phyloP scores from a whole-genome alignment of 2,888 invertebrate genomes.

The Miltochrista miniata region DNA sequence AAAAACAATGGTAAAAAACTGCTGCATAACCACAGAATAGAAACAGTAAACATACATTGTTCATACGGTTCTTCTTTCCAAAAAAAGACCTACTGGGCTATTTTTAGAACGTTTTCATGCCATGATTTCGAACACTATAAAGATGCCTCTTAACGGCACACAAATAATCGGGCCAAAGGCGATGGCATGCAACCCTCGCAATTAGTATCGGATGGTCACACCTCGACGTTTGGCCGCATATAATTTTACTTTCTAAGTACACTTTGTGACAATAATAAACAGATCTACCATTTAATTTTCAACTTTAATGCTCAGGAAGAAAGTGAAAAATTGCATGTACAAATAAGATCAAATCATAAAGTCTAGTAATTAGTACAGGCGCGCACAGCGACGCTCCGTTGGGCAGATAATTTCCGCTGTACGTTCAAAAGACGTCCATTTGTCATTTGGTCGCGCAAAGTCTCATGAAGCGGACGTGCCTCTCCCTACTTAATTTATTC shows the following conservation, averaged over 20 bases:
- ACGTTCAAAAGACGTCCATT: slow-evolving; percentile 80
- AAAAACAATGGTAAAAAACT: slow-evolving; percentile 20
- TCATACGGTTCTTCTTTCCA: slow-evolving; percentile 11
- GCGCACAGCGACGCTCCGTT: slow-evolving; percentile 76
- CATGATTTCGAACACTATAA: slow-evolving; percentile 59
- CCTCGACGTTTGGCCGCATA: slow-evolving; percentile 76
- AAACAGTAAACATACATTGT: too few species aligned
- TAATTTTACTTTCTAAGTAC: slow-evolving; percentile 82
- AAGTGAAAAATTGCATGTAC: slow-evolving; percentile 47
- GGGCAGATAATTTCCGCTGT: slow-evolving; percentile 82
- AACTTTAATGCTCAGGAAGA: slow-evolving; percentile 42
- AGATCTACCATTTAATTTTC: slow-evolving; percentile 39
- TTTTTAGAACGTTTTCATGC: slow-evolving; percentile 65
- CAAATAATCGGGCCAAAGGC: slow-evolving; percentile 63
- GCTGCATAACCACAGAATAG: slow-evolving; percentile 15
- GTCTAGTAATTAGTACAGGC: slow-evolving; percentile 79
- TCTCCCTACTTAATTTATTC: slow-evolving; percentile 79
- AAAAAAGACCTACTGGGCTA: slow-evolving; percentile 30
- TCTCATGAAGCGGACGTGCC: slow-evolving; percentile 72
- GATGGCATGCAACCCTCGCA: slow-evolving; percentile 67
- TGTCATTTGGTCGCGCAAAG: slow-evolving; percentile 79
- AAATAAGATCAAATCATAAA: slow-evolving; percentile 76
- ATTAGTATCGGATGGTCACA: slow-evolving; percentile 83
- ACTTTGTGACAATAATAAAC: slow-evolving; percentile 76
- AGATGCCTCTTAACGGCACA: slow-evolving; percentile 68